Conservation (phyloP, 2,797 vertebrate species). For the Florisuga fusca region DNA sequence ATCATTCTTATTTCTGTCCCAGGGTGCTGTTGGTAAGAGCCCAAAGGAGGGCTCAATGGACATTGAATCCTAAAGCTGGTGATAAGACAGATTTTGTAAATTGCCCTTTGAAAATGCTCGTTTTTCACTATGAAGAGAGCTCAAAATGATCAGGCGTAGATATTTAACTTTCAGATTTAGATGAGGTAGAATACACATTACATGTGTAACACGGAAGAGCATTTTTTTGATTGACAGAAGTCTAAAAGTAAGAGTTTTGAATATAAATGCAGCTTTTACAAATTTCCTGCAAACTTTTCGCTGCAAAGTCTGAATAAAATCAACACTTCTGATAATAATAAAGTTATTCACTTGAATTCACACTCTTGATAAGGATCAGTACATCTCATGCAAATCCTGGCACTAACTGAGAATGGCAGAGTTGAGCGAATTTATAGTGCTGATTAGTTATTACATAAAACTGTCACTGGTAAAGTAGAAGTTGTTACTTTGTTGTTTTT, state of each 20-base stretch:
- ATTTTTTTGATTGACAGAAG: not conserved
- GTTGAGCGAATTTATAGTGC: not conserved
- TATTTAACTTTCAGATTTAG: not conserved
- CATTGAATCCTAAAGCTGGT: not conserved
- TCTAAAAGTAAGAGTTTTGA: not conserved
- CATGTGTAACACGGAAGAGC: not conserved
- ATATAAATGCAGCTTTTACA: not conserved
- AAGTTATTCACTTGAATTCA: not conserved
- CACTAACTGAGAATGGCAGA: not conserved
- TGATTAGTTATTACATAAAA: not conserved
- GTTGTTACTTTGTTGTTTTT: not conserved
- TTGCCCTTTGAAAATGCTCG: not conserved
- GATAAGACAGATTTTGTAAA: not conserved
- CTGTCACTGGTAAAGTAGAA: not conserved
- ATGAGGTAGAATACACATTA: not conserved
- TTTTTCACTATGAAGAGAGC: not conserved
- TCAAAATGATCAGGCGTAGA: not conserved
- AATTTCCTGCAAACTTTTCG: not conserved
- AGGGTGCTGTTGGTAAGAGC: not conserved
- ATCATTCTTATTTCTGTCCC: not conserved
- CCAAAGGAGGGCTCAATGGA: not conserved
- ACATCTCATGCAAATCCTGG: not conserved
- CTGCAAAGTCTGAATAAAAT: constrained; percentile 8
- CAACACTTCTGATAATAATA: constrained; percentile 4
- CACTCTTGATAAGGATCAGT: not conserved